Evolutionary conservation across 2,113 vertebrate genomes (phyloP).

Genomic region (Jacana jacana): DNA sequence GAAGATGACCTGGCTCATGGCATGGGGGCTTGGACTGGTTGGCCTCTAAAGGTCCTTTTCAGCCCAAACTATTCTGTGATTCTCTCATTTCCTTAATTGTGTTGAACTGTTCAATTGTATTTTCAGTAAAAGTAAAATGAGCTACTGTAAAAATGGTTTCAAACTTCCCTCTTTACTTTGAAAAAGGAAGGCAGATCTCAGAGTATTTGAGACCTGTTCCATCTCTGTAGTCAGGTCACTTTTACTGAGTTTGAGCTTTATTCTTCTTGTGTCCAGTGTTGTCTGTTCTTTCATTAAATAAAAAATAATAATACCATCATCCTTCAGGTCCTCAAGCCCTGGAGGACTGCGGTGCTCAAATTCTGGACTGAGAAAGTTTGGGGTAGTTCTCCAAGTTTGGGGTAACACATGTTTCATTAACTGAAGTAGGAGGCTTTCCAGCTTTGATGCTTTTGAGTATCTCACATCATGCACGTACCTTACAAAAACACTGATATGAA

Average conservation of each 20-base stretch:
- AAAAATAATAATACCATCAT: background rate
- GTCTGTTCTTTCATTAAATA: background rate
- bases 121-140: background rate
- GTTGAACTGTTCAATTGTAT: background rate
- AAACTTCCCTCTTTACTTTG: background rate
- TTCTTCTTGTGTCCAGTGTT: background rate
- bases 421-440: background rate
- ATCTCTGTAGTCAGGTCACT: background rate
- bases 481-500: background rate
- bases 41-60: background rate
- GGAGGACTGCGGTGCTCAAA: background rate
- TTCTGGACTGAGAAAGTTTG: background rate
- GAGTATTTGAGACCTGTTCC: background rate
- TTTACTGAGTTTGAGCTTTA: background rate
- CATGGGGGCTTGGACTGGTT: too few relatives aligned
- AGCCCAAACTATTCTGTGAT: background rate
- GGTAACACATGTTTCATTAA: background rate
- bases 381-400: background rate
- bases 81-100: background rate
- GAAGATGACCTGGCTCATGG: too few relatives aligned
- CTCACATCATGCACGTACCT: background rate
- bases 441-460: background rate
- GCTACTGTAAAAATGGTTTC: background rate
- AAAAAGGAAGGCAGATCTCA: background rate
- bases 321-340: background rate